Conservation (phyloP, 2,113 vertebrate species). For the Tonatia bakeri region DNA sequence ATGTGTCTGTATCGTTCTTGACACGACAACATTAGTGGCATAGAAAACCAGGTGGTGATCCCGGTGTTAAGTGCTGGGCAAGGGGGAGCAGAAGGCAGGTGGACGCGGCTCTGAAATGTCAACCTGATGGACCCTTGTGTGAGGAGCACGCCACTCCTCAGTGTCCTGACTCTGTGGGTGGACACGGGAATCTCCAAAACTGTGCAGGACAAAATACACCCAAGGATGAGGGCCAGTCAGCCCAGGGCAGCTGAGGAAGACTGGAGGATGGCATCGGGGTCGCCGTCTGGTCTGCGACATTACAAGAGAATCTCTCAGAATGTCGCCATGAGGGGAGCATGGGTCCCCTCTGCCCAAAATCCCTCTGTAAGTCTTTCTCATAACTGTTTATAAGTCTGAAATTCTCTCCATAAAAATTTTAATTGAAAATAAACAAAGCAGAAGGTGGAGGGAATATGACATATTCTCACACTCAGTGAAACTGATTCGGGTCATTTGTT, state of each 20-base stretch:
- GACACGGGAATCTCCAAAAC: fast-evolving
- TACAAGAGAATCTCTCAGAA: fast-evolving
- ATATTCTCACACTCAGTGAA: not conserved
- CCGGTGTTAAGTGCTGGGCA: not conserved
- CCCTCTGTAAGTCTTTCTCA: not conserved
- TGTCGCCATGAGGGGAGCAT: fast-evolving
- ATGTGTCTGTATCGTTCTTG: not conserved
- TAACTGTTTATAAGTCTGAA: not conserved
- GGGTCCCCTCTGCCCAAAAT: fast-evolving
- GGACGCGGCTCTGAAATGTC: fast-evolving
- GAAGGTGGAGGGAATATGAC: not conserved
- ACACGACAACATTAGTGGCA: not conserved
- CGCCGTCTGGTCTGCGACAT: too few relatives aligned
- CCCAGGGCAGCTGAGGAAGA: not conserved
- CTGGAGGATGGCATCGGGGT: fast-evolving
- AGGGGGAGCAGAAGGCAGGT: not conserved
- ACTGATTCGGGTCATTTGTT: slow-evolving; percentile 16
- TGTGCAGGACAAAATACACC: fast-evolving
- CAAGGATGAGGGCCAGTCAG: not conserved
- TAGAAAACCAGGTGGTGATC: not conserved
- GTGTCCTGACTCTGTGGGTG: not conserved
- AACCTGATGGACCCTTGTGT: fast-evolving
- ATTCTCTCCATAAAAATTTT: not conserved
- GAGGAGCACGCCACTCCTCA: too few relatives aligned
- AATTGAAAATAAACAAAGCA: not conserved